Evolutionary conservation across 35 echinoderm and acorn worm genomes (phyloP).

Genomic region (Heliocidaris erythrogramma): DNA sequence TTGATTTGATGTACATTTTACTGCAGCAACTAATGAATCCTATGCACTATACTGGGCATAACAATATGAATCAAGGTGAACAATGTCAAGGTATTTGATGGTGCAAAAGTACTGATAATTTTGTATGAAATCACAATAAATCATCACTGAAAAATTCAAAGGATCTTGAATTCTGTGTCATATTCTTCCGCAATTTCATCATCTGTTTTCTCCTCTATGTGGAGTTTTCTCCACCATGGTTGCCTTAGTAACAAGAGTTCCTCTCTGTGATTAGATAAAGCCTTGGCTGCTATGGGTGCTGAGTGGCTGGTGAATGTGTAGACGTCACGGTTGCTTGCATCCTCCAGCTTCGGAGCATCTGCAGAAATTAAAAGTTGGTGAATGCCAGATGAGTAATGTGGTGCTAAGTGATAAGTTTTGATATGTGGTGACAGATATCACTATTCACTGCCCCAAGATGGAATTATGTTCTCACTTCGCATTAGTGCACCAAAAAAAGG

Average conservation of each 20-base stretch:
- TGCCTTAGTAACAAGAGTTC: constrained; percentile 69
- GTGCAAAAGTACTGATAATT: neutral
- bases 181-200: constrained; percentile 77
- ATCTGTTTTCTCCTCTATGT: constrained; percentile 81
- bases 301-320: constrained; percentile 92
- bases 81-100: neutral
- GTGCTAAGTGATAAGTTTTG: neutral
- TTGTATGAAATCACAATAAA: neutral
- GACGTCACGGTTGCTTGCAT: constrained; percentile 73
- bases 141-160: constrained; percentile 36
- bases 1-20: too few relatives aligned
- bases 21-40: too few relatives aligned
- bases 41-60: neutral
- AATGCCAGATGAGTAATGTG: neutral
- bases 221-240: constrained; percentile 97
- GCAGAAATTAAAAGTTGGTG: constrained; percentile 5
- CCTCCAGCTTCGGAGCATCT: constrained; percentile 91
- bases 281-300: constrained; percentile 88
- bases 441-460: neutral
- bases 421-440: neutral
- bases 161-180: constrained; percentile 66
- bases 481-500: too few relatives aligned
- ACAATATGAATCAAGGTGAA: neutral
- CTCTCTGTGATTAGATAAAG: constrained; percentile 79
- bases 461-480: neutral